Evolutionary conservation across 2,888 invertebrate species (phyloP), one percentile per base, ranked within the genome.

Genomic region (Mystacides longicornis): DNA sequence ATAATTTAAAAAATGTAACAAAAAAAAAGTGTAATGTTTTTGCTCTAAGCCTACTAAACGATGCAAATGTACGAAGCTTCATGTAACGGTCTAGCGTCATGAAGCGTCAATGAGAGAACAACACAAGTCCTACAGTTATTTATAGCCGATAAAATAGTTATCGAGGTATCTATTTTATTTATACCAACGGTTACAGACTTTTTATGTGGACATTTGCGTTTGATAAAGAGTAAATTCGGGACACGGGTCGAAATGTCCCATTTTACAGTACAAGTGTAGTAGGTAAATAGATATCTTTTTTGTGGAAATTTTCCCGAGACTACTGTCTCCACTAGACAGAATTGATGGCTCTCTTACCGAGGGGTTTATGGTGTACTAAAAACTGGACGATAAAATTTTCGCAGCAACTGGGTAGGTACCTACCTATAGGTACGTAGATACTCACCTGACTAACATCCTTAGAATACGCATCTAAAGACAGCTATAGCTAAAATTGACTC

Each of bases 301-400:
- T 37, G n/a, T n/a, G 37, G 14, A 3, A 14, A 37, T 37, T 37
- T 37, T 16, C 37, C 16, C 37, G 37, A 16, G 37, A 37, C 37
- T 14, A 37, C 37, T n/a, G 16, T 3, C 3, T 37, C 14, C 14
- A 37, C 37, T 37, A 37, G 37, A 19, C 27, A 31, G 19, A 47
- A 57, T 60, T 57, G 60, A 60, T 57, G 57, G 45, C 45, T 52
- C 31, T 31, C 49, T 27, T 53, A 48, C 56, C 9, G 16, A 22
- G 52, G 45, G 52, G 54, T 60, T 60, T 60, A 60, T 55, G 57
- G 49, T 50, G 46, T 55, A 51, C 43, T 60, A 60, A 59, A 60
- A 60, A 53, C 23, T 57, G 52, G 57, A 60, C 60, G 60, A 60
- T 60, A 49, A 54, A 59, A 55, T 51, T 54, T 50, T 45, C 51